Evolutionary conservation across 1,140 invertebrate species (phyloP), one percentile per base, ranked within the genome.

Genomic region (Batillaria attramentaria): DNA sequence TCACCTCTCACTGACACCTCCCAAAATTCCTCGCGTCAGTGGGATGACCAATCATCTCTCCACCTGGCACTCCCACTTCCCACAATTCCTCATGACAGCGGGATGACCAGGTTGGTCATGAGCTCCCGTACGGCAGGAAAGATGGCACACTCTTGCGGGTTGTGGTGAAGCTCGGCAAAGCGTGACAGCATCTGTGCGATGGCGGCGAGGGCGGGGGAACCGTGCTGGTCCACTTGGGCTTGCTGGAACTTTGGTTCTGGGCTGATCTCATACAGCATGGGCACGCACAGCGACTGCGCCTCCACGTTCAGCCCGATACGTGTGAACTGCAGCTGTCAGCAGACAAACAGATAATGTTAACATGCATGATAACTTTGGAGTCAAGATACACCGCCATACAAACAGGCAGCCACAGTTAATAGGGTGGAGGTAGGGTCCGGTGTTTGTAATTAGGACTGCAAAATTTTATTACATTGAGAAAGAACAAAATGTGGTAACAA

Each of bases 41-140:
- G n/a, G n/a, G n/a, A n/a, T n/a, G n/a, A n/a, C n/a, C n/a, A n/a
- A n/a, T n/a, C n/a, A n/a, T n/a, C n/a, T n/a, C n/a, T n/a, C n/a
- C n/a, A n/a, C n/a, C n/a, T n/a, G n/a, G n/a, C n/a, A n/a, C n/a
- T n/a, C n/a, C n/a, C n/a, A n/a, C n/a, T n/a, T n/a, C n/a, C n/a
- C n/a, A n/a, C n/a, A n/a, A n/a, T n/a, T n/a, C n/a, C n/a, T n/a
- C n/a, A n/a, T n/a, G 33, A 35, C 20, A 90, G 84, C 18, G 87
- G 88, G n/a, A 90, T 80, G 0, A 89, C 87, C 37, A 98, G 93
- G 92, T 96, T 97, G 20, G 94, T 93, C 5, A 98, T 90, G 62
- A 98, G 91, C 90, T 98, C 96, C 82, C 95, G 93, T 43, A 98
- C 94, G 35, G 96, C 95, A 16, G 96, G 95, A 91, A 96, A 97